A percentile compares a stretch with the other conserved stretches of the same genome.
These are phyloP conservation scores for Nebria ingens DNA, from an alignment of 1,140 invertebrate species.

Conservation along the genomic window DNA sequence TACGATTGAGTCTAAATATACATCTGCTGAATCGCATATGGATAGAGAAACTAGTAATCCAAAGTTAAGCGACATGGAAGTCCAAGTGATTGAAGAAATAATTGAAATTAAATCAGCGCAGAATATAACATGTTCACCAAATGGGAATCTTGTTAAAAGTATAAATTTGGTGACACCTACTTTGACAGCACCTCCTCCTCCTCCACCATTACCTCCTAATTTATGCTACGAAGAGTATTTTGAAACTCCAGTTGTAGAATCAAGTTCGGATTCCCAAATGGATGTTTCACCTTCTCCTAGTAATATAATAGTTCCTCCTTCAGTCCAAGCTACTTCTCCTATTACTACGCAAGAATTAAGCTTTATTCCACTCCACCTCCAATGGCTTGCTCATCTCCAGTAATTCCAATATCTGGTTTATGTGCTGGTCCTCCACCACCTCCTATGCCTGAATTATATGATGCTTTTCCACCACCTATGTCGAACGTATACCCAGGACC, in stretches of 20 bases:
- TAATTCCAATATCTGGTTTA: background rate
- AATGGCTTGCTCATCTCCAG: background rate
- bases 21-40: too few relatives aligned
- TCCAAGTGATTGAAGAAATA: too few relatives aligned
- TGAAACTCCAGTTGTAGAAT: too few relatives aligned
- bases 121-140: too few relatives aligned
- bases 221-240: too few relatives aligned
- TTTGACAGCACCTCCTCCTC: background rate
- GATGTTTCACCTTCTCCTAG: background rate
- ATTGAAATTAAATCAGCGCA: too few relatives aligned
- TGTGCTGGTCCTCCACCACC: conserved; percentile 27
- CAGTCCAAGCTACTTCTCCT: conserved; percentile 6
- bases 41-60: too few relatives aligned
- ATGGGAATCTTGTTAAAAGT: too few relatives aligned
- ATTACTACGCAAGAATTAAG: conserved; percentile 13
- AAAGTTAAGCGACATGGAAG: too few relatives aligned
- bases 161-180: too few relatives aligned
- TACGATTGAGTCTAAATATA: too few relatives aligned
- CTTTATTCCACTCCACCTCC: conserved; percentile 5
- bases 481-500: conserved; percentile 30
- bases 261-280: too few relatives aligned
- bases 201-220: conserved; percentile 31
- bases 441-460: conserved; percentile 25
- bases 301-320: conserved; percentile 13
- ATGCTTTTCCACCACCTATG: conserved; percentile 33